Base-by-base conservation (phyloP, 1,140 invertebrate genomes). In the Battus philenor region DNA sequence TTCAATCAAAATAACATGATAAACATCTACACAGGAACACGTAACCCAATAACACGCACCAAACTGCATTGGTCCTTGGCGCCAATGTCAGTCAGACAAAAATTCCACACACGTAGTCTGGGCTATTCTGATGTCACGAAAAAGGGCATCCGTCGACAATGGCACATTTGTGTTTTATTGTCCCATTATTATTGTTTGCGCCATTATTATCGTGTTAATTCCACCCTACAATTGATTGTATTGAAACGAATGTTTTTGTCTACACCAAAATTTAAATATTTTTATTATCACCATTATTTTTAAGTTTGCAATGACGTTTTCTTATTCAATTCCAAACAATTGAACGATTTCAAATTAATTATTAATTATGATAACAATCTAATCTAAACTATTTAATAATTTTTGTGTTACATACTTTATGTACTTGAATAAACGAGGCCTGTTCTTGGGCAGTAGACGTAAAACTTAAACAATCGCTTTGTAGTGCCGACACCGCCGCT, bases 111-210 rank as follows among this genome's bases (percentile, higher is more conserved):
- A 41, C 38, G 31, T 43, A 54, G 24, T n/a, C 48, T 20, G 36
- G 32, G 41, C 51, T 54, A 47, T 51, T 59, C 38, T 47, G 56
- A 43, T 51, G 39, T 29, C 31, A 48, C 41, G 17, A 36, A 13
- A 17, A 34, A 22, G 16, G 30, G 33, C 24, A 27, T 13, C 22
- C 38, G 29, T 41, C 36, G 59, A 58, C 66, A 69, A 66, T 64
- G 57, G 50, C 61, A 65, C 47, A 63, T 64, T 53, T 62, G 30
- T 44, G 39, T 44, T 59, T 55, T 52, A 50, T 45, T 52, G 44
- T 33, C 29, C 50, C 49, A 41, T 47, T 56, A 34, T 50, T 48
- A 20, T 53, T 47, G 38, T 47, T 31, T 52, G 9, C 38, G 24
- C 9, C 11, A 20, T 36, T 50, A 41, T 30, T 38, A 26, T 44